phyloP scores from a whole-genome alignment of 2,113 vertebrate species.

The Panurus biarmicus region DNA sequence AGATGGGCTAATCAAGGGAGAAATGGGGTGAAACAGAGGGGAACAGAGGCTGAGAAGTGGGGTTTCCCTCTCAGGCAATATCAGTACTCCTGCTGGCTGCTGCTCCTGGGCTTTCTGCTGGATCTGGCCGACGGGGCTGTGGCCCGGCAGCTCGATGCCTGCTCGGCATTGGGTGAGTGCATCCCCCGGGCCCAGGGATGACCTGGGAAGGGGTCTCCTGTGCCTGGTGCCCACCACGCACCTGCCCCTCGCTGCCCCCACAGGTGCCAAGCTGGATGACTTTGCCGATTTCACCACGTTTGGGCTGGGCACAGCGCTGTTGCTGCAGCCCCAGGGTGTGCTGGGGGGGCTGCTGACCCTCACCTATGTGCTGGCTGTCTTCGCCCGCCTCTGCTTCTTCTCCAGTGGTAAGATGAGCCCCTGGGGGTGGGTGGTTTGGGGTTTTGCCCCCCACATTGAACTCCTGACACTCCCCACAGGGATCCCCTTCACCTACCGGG shows the following conservation, averaged over 20 bases:
- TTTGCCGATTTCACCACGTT: conserved; percentile 92
- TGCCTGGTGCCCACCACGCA: neutral
- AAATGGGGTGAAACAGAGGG: neutral
- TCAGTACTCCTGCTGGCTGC: conserved; percentile 85
- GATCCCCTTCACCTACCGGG: conserved; percentile 83
- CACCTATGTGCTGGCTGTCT: conserved; percentile 80
- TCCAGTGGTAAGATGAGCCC: conserved; percentile 66
- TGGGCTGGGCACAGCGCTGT: conserved; percentile 82
- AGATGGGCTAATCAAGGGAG: conserved; percentile 48
- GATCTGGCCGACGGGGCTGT: conserved; percentile 85
- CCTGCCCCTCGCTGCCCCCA: neutral
- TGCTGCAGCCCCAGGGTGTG: conserved; percentile 74
- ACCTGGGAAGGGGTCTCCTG: rapidly evolving
- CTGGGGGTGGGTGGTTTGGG: rapidly evolving
- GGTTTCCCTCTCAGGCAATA: conserved; percentile 66
- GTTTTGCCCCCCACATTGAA: neutral
- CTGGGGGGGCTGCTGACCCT: conserved; percentile 79
- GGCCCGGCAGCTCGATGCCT: conserved; percentile 80
- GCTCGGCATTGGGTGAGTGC: conserved; percentile 83
- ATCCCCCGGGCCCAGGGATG: rapidly evolving
- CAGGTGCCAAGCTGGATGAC: conserved; percentile 88
- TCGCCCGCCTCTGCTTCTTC: conserved; percentile 86
- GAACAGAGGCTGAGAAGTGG: too few species aligned
- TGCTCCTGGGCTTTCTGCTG: conserved; percentile 86
- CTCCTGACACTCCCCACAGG: conserved; percentile 46